These are phyloP conservation scores for Heliconius himera DNA, from an alignment of 1,140 invertebrate genomes.

Conservation along the genomic window DNA sequence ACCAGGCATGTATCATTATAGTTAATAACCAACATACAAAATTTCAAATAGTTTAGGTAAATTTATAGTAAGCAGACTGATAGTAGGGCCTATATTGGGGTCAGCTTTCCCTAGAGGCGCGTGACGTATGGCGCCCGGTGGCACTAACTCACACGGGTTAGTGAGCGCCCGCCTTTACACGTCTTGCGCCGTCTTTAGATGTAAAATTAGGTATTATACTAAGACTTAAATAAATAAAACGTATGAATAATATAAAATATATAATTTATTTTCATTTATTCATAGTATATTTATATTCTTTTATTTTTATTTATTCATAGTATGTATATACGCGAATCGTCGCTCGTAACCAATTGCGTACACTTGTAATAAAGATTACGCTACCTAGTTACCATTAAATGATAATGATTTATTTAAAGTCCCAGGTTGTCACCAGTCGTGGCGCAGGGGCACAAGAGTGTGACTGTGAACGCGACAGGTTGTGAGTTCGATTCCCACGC, in stretches of 20 bases:
- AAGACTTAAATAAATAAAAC: neutral
- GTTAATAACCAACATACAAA: neutral
- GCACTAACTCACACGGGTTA: constrained; percentile 47
- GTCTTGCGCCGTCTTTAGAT: constrained; percentile 22
- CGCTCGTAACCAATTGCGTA: neutral
- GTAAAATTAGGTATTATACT: neutral
- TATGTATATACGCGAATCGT: neutral
- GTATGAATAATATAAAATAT: neutral
- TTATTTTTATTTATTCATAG: too few relatives aligned
- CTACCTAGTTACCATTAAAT: too few relatives aligned
- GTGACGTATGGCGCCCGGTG: constrained; percentile 45
- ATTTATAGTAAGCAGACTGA: constrained; percentile 4
- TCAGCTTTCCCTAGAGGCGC: constrained; percentile 44
- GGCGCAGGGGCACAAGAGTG: too few relatives aligned
- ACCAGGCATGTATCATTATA: neutral
- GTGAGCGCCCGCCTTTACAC: constrained; percentile 42
- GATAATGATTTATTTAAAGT: too few relatives aligned
- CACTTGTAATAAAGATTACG: too few relatives aligned
- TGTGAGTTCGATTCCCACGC: too few relatives aligned
- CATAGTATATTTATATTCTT: too few relatives aligned
- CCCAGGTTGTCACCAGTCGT: too few relatives aligned
- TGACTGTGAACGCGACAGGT: too few relatives aligned
- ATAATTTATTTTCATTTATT: neutral
- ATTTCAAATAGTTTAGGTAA: constrained; percentile 9
- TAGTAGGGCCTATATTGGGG: constrained; percentile 34